Percentiles rank a stretch among this genome's conserved stretches.
phyloP scores from a whole-genome alignment of 2,797 vertebrate species.

The Neosilurus mollespiculum region DNA sequence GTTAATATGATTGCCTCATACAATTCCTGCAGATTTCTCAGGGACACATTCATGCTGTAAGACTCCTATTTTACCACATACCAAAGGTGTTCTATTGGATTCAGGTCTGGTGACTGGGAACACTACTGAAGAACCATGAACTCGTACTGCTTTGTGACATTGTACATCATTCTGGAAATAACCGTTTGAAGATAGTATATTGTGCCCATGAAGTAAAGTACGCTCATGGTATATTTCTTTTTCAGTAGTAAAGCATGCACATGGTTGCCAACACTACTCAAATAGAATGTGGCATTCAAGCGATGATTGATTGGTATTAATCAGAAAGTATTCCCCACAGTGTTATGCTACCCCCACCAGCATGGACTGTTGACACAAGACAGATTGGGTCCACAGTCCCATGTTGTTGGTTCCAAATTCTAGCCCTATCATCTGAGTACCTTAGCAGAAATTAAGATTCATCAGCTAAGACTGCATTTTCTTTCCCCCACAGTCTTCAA shows the following conservation, averaged over 20 bases:
- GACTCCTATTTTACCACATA: not conserved
- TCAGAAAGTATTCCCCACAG: not conserved
- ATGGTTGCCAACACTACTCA: not conserved
- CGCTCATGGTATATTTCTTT: no score
- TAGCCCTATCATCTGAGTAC: not conserved
- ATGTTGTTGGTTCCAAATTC: not conserved
- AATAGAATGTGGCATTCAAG: no score
- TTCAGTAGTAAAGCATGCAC: not conserved
- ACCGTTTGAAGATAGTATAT: not conserved
- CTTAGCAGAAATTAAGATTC: no score
- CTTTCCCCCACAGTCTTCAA: no score
- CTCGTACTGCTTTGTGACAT: not conserved
- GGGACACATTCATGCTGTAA: not conserved
- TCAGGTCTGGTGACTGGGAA: not conserved
- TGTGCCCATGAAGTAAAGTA: no score
- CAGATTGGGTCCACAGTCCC: not conserved
- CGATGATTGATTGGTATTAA: not conserved
- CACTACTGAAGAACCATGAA: not conserved
- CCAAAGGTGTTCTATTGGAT: not conserved
- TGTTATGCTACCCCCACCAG: no score
- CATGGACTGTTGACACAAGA: no score
- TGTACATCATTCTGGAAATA: not conserved
- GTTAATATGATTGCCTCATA: not conserved
- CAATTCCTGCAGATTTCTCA: not conserved
- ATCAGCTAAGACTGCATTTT: no score